Base-by-base conservation (phyloP, 2,113 vertebrate species). In the Nothobranchius kuhntae region DNA sequence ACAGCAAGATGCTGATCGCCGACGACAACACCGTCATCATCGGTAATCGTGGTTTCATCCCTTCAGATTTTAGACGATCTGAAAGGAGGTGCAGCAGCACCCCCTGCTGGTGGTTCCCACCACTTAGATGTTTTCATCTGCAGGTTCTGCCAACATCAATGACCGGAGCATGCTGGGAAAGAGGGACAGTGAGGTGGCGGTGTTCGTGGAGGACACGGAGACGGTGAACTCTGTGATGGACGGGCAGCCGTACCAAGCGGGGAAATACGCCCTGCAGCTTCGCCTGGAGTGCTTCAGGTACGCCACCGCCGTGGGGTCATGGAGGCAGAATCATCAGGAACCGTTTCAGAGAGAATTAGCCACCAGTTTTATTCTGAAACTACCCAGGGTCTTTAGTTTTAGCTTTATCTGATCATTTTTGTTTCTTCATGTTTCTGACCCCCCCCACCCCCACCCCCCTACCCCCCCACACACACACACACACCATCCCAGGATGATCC, bases 161-260 rank as follows among this genome's bases (percentile, higher is more conserved):
- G 98, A 99, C 92, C 91, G 98, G 48, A 99, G 97, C 91, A 95
- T 99, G 98, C 92, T 99, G 91, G 98, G 98, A 0, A 99, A 97
- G 87, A 83, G 97, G 53, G 98, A 99, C 94, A 99, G 98, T 0
- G 98, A 99, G 87, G 94, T 98, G 85, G 98, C 96, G 0, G 56
- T 99, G 82, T 91, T 99, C 1, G 91, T 96, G 70, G 93, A 99
- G 87, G 98, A 98, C 91, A 94, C 91, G 0, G 91, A 95, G 78
- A 95, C 52, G 0, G 57, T 95, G 6, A 72, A 90, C 1, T 93
- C 96, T 0, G 46, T 97, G 24, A 99, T 99, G 98, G 95, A 98
- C 0, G 95, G 96, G 1, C 79, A 91, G 65, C 55, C 82, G 1
- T 98, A 95, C 82, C 69, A 88, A 8, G 98, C 96, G 0, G 97